Evolutionary conservation across 2,888 invertebrate species (phyloP), one percentile per base, ranked within the genome.

Genomic region (Hyposoter didymator): DNA sequence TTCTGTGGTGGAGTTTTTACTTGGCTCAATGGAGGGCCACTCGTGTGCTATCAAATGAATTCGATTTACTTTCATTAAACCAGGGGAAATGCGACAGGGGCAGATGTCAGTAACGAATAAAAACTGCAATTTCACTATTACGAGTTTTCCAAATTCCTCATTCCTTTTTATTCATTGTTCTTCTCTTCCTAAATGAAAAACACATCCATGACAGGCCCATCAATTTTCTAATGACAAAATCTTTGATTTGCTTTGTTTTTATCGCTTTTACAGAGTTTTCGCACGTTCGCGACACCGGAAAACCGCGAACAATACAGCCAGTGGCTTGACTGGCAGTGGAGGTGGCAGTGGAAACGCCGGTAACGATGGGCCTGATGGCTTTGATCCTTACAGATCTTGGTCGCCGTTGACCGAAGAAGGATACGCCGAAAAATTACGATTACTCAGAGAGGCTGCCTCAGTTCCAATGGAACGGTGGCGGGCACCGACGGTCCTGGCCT

Each of bases 391-490:
- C 91, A 94, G 95, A 87, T 95, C 95, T 88, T 96, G 96, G 95
- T 95, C 96, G 22, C 95, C 97, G 0, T 94, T 97, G 43, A 95
- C 95, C 90, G 97, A 95, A 94, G 97, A 94, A 95, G 97, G 96
- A 73, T 96, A 96, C 90, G 96, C 97, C 76, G 97, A 97, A 92
- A 97, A 98, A 89, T 95, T 98, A 49, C 94, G 96, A 83, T 93
- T 96, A 69, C 94, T 99, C 62, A 96, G 98, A 45, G 98, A 98
- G 93, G 98, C 97, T 70, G 97, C 96, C 55, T 97, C 96, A 75
- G 95, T 98, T 84, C 98, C 98, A 8, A 97, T 99, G 95, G 97
- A 98, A 85, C 95, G 98, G 91, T 99, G 99, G 99, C 96, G 98
- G 83, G 98, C 99, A 17, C 97, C 98, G 0, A 98, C 98, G 85